A percentile compares a stretch with the other conserved stretches of the same genome.
These are phyloP conservation scores for Dasypogon diadema DNA, from an alignment of 2,888 invertebrate species.

Conservation along the genomic window DNA sequence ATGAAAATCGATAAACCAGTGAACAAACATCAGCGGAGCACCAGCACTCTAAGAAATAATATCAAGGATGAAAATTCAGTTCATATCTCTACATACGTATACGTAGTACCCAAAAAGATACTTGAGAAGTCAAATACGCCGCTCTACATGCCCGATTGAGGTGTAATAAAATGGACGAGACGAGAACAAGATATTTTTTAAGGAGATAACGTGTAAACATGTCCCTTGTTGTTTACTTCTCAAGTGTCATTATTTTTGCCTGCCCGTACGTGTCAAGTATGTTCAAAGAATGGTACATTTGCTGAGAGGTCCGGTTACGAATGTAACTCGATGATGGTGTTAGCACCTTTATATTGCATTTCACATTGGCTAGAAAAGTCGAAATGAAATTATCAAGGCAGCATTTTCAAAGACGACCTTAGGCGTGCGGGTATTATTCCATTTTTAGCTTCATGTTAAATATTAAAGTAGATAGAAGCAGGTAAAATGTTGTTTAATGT, in stretches of 20 bases:
- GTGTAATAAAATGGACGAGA: conserved; percentile 40
- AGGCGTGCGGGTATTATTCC: too few species aligned
- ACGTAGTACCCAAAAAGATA: not conserved
- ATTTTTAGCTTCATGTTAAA: too few species aligned
- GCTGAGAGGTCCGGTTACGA: not conserved
- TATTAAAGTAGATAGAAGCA: not conserved
- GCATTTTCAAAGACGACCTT: too few species aligned
- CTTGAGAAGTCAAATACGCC: conserved; percentile 27
- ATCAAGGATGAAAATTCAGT: not conserved
- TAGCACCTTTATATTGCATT: not conserved
- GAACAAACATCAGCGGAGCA: not conserved
- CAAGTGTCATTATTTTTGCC: conserved; percentile 31
- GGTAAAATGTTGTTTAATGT: too few species aligned
- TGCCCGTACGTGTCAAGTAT: not conserved
- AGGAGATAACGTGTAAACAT: conserved; percentile 49
- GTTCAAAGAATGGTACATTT: not conserved
- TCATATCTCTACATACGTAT: not conserved
- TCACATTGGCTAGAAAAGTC: not conserved
- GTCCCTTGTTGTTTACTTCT: conserved; percentile 35
- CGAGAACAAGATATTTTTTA: conserved; percentile 45
- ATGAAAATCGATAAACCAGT: conserved; percentile 32
- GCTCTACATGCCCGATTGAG: conserved; percentile 42
- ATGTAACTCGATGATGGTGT: not conserved
- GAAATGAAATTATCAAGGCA: too few species aligned
- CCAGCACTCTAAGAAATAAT: not conserved